A percentile compares a stretch with the other conserved stretches of the same genome.
Conservation (phyloP, 1,140 invertebrate genomes). For the Penaeus indicus region DNA sequence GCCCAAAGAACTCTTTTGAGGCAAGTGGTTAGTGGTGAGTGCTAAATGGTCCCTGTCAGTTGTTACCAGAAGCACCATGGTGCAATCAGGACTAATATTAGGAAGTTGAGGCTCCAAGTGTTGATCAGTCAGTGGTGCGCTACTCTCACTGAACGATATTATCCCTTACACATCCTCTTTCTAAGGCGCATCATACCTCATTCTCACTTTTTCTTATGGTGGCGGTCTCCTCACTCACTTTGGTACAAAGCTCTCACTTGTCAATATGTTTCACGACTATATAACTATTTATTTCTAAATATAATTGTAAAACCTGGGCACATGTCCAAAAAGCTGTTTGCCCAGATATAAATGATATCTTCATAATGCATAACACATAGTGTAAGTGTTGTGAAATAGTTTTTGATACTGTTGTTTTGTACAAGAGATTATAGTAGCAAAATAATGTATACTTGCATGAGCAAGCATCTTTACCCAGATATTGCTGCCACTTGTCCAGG, state of each 20-base stretch:
- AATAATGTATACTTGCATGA: constrained; percentile 60
- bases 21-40: constrained; percentile 38
- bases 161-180: constrained; percentile 42
- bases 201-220: constrained; percentile 60
- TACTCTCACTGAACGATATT: constrained; percentile 54
- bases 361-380: constrained; percentile 62
- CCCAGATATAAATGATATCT: constrained; percentile 53
- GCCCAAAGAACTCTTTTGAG: constrained; percentile 33
- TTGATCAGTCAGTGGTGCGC: constrained; percentile 56
- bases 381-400: constrained; percentile 64
- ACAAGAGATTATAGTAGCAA: constrained; percentile 63
- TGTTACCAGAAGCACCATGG: constrained; percentile 63
- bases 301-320: constrained; percentile 55
- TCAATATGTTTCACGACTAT: constrained; percentile 63
- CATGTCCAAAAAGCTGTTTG: constrained; percentile 56
- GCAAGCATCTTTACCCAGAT: constrained; percentile 62
- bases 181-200: constrained; percentile 56
- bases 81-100: constrained; percentile 57
- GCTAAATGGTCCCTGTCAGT: constrained; percentile 48
- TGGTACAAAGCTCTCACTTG: constrained; percentile 65
- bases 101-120: constrained; percentile 59
- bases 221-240: constrained; percentile 63
- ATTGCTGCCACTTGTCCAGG: constrained; percentile 63
- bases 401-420: constrained; percentile 65
- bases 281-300: constrained; percentile 64